Evolutionary conservation across 1,140 invertebrate genomes (phyloP).

Genomic region (Solenopsis invicta): DNA sequence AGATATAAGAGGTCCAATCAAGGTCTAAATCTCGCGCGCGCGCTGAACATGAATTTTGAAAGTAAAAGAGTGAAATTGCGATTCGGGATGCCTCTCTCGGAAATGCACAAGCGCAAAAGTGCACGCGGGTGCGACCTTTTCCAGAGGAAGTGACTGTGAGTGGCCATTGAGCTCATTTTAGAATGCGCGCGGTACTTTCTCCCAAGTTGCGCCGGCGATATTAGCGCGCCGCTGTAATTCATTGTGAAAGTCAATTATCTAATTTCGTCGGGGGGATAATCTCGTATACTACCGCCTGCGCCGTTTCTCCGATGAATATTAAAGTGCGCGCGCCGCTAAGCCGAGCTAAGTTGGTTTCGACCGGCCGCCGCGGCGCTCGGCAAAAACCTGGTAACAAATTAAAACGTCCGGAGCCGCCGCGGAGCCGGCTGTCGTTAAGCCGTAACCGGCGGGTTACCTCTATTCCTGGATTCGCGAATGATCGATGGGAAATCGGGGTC

Average conservation of each 20-base stretch:
- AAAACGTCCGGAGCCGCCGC: neutral
- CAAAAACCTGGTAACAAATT: conserved; percentile 22
- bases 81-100: neutral
- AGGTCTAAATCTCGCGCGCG: no score
- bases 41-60: no score
- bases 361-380: neutral
- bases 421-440: neutral
- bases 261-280: conserved; percentile 64
- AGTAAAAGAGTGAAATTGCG: no score
- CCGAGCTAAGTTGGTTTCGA: neutral
- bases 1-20: no score
- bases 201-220: conserved; percentile 58
- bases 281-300: neutral
- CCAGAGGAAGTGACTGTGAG: neutral
- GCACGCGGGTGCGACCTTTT: neutral
- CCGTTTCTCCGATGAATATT: conserved; percentile 32
- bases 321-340: neutral
- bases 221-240: conserved; percentile 62
- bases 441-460: no score
- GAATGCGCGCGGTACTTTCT: conserved; percentile 61
- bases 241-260: conserved; percentile 75
- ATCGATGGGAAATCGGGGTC: conserved; percentile 63
- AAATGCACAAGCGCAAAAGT: neutral
- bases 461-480: conserved; percentile 56
- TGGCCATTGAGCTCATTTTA: neutral